phyloP scores from a whole-genome alignment of 1,140 invertebrate genomes.

The Eueides isabella region DNA sequence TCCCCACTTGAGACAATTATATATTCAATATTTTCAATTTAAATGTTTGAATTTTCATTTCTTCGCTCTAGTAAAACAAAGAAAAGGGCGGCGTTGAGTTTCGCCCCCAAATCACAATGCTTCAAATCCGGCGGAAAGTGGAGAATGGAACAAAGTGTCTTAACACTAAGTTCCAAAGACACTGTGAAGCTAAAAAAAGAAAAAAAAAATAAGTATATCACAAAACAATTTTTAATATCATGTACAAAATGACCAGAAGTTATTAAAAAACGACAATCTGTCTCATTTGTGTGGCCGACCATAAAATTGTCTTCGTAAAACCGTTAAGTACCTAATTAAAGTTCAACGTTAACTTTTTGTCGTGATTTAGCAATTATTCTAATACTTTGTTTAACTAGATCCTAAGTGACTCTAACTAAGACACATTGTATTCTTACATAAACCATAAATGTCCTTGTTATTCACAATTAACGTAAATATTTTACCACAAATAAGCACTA shows the following conservation, averaged over 20 bases:
- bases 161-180: too few species aligned
- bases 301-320: slow-evolving; percentile 71
- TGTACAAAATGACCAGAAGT: background rate
- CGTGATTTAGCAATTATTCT: slow-evolving; percentile 50
- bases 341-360: slow-evolving; percentile 59
- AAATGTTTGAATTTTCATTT: too few species aligned
- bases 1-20: too few species aligned
- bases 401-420: slow-evolving; percentile 25
- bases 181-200: too few species aligned
- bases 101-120: too few species aligned
- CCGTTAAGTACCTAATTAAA: slow-evolving; percentile 55
- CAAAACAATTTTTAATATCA: background rate
- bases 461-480: background rate
- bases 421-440: slow-evolving; percentile 28
- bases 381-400: slow-evolving; percentile 50
- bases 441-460: slow-evolving; percentile 14
- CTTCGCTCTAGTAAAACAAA: too few species aligned
- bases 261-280: slow-evolving; percentile 37
- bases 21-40: too few species aligned
- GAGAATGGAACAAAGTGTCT: too few species aligned
- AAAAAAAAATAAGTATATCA: too few species aligned
- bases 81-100: too few species aligned
- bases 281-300: slow-evolving; percentile 66
- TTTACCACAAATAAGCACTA: background rate
- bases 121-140: too few species aligned